These are phyloP conservation scores for Sebastes steindachneri DNA, from an alignment of 2,797 vertebrate species.

Conservation along the genomic window DNA sequence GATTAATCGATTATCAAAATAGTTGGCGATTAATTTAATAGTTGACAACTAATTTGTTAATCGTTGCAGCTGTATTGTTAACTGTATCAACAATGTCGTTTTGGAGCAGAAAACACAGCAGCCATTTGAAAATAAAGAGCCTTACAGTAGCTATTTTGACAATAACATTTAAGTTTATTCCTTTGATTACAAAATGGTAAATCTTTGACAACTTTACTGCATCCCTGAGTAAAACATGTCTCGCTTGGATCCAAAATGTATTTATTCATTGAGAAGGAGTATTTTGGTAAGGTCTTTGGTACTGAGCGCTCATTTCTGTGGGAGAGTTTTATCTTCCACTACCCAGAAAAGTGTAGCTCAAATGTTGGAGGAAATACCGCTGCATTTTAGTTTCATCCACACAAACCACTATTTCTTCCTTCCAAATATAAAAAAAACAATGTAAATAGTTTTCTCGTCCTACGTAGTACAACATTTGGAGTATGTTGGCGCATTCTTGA, in stretches of 20 bases:
- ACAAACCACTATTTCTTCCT: neutral
- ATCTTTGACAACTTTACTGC: neutral
- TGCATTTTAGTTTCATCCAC: neutral
- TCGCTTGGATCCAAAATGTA: neutral
- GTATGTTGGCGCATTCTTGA: neutral
- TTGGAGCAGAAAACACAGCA: neutral
- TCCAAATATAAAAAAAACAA: neutral
- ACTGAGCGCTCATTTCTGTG: neutral
- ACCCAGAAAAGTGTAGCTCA: neutral
- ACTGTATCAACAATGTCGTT: neutral
- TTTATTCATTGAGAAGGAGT: neutral
- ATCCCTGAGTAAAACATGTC: neutral
- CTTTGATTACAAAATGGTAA: neutral
- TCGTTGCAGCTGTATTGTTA: no score
- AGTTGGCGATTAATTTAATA: no score
- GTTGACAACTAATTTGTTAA: no score
- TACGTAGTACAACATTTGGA: neutral
- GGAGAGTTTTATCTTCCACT: neutral
- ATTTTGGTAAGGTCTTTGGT: neutral
- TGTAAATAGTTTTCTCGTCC: neutral
- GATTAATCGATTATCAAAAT: no score
- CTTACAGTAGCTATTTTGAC: neutral
- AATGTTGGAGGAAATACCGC: neutral
- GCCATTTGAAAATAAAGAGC: neutral
- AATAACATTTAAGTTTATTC: neutral